phyloP scores from a whole-genome alignment of 2,113 vertebrate genomes.

The Leptosomus discolor region DNA sequence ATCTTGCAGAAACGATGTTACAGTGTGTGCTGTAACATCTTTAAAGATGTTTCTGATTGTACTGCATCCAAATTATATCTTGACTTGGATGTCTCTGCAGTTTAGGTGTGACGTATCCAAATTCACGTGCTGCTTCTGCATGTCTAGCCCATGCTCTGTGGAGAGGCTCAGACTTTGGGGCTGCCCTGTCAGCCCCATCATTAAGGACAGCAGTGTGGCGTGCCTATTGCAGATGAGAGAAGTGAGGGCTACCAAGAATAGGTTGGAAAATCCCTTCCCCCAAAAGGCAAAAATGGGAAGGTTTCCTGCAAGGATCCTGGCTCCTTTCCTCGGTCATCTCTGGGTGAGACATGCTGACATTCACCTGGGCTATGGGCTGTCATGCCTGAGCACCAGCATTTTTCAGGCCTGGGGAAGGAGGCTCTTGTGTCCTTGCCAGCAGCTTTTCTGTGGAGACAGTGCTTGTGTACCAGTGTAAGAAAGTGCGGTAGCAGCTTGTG shows the following conservation, averaged over 20 bases:
- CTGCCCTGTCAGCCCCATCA: background rate
- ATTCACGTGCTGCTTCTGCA: background rate
- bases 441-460: background rate
- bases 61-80: background rate
- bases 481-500: background rate
- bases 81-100: background rate
- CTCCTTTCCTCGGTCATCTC: background rate
- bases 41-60: background rate
- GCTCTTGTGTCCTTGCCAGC: background rate
- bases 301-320: background rate
- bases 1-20: background rate
- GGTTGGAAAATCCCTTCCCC: background rate
- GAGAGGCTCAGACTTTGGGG: background rate
- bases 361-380: background rate
- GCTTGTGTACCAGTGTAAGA: background rate
- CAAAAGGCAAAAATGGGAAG: background rate
- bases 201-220: accelerated
- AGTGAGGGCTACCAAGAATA: background rate
- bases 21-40: background rate
- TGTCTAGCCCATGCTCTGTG: accelerated
- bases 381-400: accelerated
- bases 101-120: background rate
- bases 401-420: background rate
- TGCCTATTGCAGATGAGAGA: background rate
- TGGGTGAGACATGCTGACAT: background rate